Conservation (phyloP, 2,113 vertebrate species). For the Tetrax tetrax region DNA sequence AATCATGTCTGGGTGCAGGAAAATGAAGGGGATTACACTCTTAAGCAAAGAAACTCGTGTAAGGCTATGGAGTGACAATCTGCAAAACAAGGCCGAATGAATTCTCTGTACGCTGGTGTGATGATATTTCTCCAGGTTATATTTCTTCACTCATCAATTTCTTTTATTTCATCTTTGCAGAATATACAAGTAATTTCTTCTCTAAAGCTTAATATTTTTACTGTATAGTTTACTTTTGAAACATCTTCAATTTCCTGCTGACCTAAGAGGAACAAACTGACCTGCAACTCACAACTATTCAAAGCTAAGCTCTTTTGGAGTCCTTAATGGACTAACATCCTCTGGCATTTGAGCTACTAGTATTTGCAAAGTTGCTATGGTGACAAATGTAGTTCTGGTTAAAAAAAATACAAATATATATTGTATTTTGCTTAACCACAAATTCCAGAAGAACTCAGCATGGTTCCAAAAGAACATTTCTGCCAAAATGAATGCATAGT, state of each 20-base stretch:
- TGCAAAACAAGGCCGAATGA: background rate
- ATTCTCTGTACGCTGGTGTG: background rate
- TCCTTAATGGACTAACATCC: background rate
- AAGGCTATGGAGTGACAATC: background rate
- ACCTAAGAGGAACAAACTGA: background rate
- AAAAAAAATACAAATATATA: background rate
- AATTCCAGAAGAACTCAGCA: conserved; percentile 36
- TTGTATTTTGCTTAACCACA: conserved; percentile 52
- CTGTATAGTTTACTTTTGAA: background rate
- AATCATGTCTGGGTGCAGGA: background rate
- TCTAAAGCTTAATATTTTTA: background rate
- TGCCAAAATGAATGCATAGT: background rate
- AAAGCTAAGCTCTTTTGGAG: background rate
- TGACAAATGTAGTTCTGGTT: conserved; percentile 11
- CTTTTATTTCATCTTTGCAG: background rate
- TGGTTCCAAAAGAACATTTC: background rate
- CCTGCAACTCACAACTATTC: background rate
- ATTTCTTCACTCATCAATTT: background rate
- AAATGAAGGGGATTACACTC: background rate
- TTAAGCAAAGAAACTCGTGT: background rate
- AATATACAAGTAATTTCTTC: background rate
- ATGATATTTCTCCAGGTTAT: background rate
- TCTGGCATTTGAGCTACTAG: conserved; percentile 6
- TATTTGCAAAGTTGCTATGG: conserved; percentile 60
- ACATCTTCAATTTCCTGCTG: background rate